Evolutionary conservation across 2,888 invertebrate species (phyloP).

Genomic region (Loripinus fragilis): DNA sequence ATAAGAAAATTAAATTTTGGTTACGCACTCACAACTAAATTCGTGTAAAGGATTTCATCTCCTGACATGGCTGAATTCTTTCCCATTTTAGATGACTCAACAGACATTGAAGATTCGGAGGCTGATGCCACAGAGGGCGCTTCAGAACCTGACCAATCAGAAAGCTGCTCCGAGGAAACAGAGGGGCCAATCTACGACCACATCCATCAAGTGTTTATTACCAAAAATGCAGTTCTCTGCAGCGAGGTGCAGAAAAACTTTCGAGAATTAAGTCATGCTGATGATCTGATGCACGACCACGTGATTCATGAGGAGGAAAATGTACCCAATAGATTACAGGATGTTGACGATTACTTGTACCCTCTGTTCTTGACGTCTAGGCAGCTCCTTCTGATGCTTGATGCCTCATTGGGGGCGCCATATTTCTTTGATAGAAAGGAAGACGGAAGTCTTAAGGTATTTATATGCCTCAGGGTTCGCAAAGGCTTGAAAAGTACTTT

Average conservation of each 20-base stretch:
- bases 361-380: constrained; percentile 77
- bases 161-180: constrained; percentile 2
- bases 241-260: constrained; percentile 79
- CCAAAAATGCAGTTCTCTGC: constrained; percentile 78
- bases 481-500: too few relatives aligned
- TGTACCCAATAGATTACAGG: constrained; percentile 65
- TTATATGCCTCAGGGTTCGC: too few relatives aligned
- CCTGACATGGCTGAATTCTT: too few relatives aligned
- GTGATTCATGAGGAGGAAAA: constrained; percentile 50
- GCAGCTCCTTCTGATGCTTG: constrained; percentile 75
- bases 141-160: constrained; percentile 24
- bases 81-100: too few relatives aligned
- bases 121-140: constrained; percentile 18
- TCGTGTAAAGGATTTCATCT: too few relatives aligned
- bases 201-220: constrained; percentile 71
- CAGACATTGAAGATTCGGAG: constrained; percentile 23
- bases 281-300: constrained; percentile 57
- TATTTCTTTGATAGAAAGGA: constrained; percentile 75
- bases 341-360: constrained; percentile 59
- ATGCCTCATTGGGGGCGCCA: constrained; percentile 71
- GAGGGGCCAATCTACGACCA: constrained; percentile 49
- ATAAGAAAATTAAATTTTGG: too few relatives aligned
- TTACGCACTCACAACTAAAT: too few relatives aligned
- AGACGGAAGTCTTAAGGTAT: constrained; percentile 68
- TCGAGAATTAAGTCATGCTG: constrained; percentile 71